Percentiles rank a stretch among this genome's conserved stretches.
Conservation (phyloP, 2,888 invertebrate genomes). For the Neria commutata region DNA sequence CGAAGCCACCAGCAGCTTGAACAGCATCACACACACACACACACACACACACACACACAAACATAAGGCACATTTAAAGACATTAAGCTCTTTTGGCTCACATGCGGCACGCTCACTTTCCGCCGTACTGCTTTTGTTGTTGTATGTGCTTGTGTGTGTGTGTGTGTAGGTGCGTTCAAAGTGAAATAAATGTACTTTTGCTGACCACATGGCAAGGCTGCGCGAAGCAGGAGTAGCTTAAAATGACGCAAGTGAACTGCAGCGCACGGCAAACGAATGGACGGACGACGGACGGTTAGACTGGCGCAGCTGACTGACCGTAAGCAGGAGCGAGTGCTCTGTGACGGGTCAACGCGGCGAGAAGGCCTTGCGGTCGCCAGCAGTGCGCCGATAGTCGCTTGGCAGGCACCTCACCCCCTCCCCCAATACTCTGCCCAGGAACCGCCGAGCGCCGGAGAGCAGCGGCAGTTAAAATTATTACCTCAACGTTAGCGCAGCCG, state of each 20-base stretch:
- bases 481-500: slow-evolving; percentile 14
- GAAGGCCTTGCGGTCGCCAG: too few relatives aligned
- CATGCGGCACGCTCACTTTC: neutral
- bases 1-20: too few relatives aligned
- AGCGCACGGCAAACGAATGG: neutral
- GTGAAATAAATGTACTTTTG: slow-evolving; percentile 19
- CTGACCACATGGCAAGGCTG: slow-evolving; percentile 6
- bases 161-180: slow-evolving; percentile 4
- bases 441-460: neutral
- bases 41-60: neutral
- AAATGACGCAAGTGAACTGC: slow-evolving; percentile 5
- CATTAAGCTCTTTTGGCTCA: neutral
- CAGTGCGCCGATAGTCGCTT: too few relatives aligned
- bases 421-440: too few relatives aligned
- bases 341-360: too few relatives aligned
- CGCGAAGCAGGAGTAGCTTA: too few relatives aligned
- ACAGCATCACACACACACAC: neutral
- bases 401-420: too few relatives aligned
- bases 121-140: neutral
- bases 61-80: neutral
- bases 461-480: slow-evolving; percentile 7
- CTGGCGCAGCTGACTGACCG: too few relatives aligned
- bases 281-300: neutral
- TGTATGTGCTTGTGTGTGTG: neutral
- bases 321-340: too few relatives aligned